Conservation (phyloP, 2,797 vertebrate species). For the Trachops cirrhosus region DNA sequence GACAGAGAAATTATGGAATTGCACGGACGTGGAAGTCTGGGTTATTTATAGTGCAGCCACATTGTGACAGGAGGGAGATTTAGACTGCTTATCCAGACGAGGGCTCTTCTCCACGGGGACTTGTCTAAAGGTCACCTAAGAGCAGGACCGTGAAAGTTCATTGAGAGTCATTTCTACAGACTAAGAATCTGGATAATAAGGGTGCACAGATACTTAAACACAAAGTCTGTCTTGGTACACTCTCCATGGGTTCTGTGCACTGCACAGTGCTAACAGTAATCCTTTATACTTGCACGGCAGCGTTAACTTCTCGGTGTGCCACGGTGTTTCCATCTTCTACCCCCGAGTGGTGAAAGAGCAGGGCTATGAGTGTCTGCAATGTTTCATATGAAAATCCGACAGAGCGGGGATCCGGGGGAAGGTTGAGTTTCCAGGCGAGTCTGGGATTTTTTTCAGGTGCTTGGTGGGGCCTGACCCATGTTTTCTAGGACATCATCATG, state of each 20-base stretch:
- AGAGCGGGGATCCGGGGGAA: fast-evolving
- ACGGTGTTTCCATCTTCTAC: fast-evolving
- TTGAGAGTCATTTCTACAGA: background rate
- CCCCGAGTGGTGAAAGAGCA: background rate
- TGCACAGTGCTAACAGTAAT: no score
- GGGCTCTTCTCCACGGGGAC: fast-evolving
- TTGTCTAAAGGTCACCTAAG: background rate
- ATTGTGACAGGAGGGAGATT: background rate
- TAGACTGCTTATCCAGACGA: background rate
- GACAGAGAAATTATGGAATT: background rate
- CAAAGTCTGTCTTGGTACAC: fast-evolving
- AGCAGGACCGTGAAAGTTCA: background rate
- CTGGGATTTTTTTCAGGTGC: background rate
- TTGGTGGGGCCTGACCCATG: fast-evolving
- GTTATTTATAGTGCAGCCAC: background rate
- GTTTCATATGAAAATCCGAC: fast-evolving
- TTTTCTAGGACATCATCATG: fast-evolving
- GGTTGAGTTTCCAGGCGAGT: background rate
- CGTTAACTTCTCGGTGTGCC: fast-evolving
- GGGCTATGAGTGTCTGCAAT: fast-evolving
- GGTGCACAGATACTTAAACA: background rate
- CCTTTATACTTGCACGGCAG: no score
- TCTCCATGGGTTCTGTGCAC: no score
- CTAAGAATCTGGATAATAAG: background rate
- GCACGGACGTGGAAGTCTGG: background rate